Percentiles rank a stretch among this genome's conserved stretches.
Evolutionary conservation across 2,113 vertebrate species (phyloP).

Genomic region (Megaceryle torquata): DNA sequence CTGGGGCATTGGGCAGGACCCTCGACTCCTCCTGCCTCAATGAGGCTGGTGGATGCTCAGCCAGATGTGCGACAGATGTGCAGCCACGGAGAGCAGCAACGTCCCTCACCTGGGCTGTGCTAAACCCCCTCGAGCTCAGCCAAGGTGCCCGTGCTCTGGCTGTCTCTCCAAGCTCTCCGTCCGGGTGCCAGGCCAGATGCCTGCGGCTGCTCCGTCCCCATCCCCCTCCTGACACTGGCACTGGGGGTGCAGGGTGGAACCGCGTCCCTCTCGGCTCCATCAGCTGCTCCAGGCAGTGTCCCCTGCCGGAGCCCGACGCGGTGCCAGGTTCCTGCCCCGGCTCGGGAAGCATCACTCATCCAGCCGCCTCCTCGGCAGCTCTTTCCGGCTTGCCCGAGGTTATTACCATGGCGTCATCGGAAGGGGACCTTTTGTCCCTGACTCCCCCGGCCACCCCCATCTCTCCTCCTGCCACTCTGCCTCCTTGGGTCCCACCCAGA

Average conservation of each 20-base stretch:
- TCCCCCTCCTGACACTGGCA: rapidly evolving
- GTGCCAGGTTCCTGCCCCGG: neutral
- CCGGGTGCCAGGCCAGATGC: neutral
- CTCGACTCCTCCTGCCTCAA: neutral
- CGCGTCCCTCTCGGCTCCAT: neutral
- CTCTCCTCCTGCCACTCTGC: neutral
- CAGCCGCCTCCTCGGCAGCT: neutral
- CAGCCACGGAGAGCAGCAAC: rapidly evolving
- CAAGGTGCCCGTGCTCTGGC: neutral
- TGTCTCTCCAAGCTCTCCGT: neutral
- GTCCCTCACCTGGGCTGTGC: rapidly evolving
- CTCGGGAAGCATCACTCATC: neutral
- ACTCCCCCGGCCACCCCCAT: neutral
- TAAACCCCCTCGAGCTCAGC: neutral
- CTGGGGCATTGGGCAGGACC: neutral
- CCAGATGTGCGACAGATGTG: constrained; percentile 29
- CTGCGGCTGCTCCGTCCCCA: rapidly evolving
- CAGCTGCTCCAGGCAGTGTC: neutral
- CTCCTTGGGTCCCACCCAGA: neutral
- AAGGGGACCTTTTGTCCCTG: neutral
- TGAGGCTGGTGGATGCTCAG: neutral
- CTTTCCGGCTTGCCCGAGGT: neutral
- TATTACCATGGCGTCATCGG: rapidly evolving
- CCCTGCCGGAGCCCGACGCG: rapidly evolving
- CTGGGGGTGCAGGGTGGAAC: neutral